Evolutionary conservation across 2,113 vertebrate genomes (phyloP), one percentile per base, ranked within the genome.

Genomic region (Callospermophilus lateralis): DNA sequence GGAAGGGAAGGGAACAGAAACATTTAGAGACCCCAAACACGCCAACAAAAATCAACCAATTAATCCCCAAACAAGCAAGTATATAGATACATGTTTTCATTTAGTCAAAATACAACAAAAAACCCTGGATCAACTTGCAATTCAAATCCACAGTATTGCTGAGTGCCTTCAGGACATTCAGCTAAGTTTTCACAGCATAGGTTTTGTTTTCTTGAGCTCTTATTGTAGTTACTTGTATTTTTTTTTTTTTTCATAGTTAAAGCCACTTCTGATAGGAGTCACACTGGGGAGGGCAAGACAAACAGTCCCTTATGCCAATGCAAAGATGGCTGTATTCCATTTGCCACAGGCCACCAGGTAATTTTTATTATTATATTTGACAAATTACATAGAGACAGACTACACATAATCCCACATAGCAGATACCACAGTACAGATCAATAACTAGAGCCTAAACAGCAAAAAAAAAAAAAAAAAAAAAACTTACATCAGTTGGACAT

Each of bases 1-100:
- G 32, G 73, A 94, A 88, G 61, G 30, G 24, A 22, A 37, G 55
- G 8, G 48, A 79, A 79, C 8, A 4, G 32, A 90, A 93, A 67
- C 11, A 87, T 79, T 90, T 58, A 94, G 32, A 96, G 72, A 72
- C 45, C 11, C 19, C 80, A 90, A 76, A 51, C 20, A 77, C 77
- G 34, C 30, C 91, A 74, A 68, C 34, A 77, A 88, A 81, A 84
- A 87, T 77, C 30, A 94, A 63, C 51, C 58, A 39, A 93, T 83
- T 70, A 87, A 79, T 53, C 12, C 0, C 13, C 65, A 90, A 80
- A 16, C 30, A 16, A 79, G n/a, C 32, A 73, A 48, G 48, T 51
- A 1, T 77, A 53, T 30, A 45, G 4, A 76, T 10, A 32, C n/a
- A 51, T 90, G 10, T 39, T 92, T 95, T 85, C 9, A 11, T 61